phyloP scores from a whole-genome alignment of 1,140 invertebrate species.

The Megalopta genalis region DNA sequence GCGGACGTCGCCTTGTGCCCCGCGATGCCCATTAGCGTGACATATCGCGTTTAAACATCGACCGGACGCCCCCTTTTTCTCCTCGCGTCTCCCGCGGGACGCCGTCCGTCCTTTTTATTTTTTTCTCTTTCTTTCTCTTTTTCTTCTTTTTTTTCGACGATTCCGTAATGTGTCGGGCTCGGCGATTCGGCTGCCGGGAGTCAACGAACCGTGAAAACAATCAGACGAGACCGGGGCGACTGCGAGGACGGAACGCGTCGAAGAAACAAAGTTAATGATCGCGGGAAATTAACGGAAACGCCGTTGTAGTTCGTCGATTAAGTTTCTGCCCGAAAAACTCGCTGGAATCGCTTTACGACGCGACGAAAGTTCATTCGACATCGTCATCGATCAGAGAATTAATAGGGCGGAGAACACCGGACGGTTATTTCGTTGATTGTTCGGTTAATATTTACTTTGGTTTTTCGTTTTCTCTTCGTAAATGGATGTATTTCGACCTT shows the following conservation, averaged over 20 bases:
- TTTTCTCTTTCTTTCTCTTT: no score
- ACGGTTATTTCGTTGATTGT: no score
- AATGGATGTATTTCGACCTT: no score
- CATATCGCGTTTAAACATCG: slow-evolving; percentile 26
- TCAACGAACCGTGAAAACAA: slow-evolving; percentile 26
- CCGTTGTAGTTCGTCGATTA: no score
- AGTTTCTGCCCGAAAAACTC: no score
- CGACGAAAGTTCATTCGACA: no score
- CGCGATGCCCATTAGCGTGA: slow-evolving; percentile 37
- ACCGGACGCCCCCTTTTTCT: neutral
- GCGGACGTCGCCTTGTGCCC: neutral
- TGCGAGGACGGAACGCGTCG: neutral
- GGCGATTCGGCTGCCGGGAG: slow-evolving; percentile 18
- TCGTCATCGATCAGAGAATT: no score
- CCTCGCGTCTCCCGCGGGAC: neutral
- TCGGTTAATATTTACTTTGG: no score
- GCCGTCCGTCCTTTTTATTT: neutral
- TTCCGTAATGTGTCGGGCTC: neutral
- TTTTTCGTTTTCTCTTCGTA: no score
- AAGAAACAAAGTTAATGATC: neutral
- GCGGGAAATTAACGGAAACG: neutral
- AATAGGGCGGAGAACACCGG: no score
- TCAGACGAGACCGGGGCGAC: slow-evolving; percentile 16
- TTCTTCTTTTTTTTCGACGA: neutral
- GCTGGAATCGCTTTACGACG: no score